Base-by-base conservation (phyloP, 1,140 invertebrate genomes). In the Gryon sp. region DNA sequence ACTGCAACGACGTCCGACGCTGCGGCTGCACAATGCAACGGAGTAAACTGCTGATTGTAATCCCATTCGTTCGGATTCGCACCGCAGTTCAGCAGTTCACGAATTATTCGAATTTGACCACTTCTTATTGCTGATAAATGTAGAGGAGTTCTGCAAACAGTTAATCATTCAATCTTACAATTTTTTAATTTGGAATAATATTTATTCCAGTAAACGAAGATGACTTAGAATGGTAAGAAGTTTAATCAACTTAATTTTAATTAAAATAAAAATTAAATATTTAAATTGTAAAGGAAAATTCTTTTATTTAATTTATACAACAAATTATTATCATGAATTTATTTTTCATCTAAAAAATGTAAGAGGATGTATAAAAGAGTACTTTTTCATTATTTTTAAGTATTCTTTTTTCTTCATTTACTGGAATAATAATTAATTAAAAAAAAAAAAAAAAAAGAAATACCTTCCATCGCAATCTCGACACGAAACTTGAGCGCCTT, bases 11-110 rank as follows among this genome's bases (percentile, higher is more conserved):
- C 63, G 73, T 91, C 90, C 36, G 91, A 92, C 6, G 90, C 90
- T 60, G 92, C 93, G 0, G 94, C 93, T 2, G 94, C 94, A 78
- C 93, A 94, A 80, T 95, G 93, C 14, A 96, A 84, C 0, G 95
- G 93, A 2, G 94, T 95, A 2, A 91, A 92, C 79, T 92, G 92
- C 28, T 91, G 88, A 7, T 84, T 86, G 1, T 84, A 87, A 83
- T 95, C 94, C 92, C 92, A 94, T 52, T 88, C 90, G 70, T 91
- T 90, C 0, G 93, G 91, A 79, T 92, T 87, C 0, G 93, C 92
- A 19, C 92, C 92, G 18, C 90, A 80, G 34, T 92, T 90, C 7
- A 95, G 80, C 12, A 96, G 79, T 9, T 93, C 80, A 77, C 90
- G 91, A 0, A 93, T 88, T 60, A 93, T 93, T 48, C 92, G 91